A percentile compares a stretch with the other conserved stretches of the same genome.
phyloP scores from a whole-genome alignment of 2,888 invertebrate genomes.

The Pseudococcus viburni region DNA sequence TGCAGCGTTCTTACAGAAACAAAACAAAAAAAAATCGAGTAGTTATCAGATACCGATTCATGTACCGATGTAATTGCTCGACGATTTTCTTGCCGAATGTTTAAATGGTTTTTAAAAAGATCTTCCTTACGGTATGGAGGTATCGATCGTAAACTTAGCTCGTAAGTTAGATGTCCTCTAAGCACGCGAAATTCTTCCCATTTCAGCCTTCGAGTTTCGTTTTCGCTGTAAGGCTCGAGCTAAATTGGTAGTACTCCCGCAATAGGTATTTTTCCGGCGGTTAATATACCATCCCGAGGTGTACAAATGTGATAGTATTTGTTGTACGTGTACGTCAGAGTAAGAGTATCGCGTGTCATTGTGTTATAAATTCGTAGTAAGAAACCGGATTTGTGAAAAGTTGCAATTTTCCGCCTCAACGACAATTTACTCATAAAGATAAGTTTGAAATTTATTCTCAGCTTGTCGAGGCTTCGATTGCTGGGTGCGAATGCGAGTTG shows the following conservation, averaged over 20 bases:
- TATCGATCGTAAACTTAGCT: slow-evolving; percentile 20
- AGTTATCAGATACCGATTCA: slow-evolving; percentile 23
- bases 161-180: slow-evolving; percentile 6
- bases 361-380: neutral
- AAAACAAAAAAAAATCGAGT: slow-evolving; percentile 23
- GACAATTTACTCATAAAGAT: slow-evolving; percentile 27
- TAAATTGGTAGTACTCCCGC: neutral
- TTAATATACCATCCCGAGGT: slow-evolving; percentile 40
- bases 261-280: slow-evolving; percentile 37
- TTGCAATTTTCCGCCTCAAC: slow-evolving; percentile 4
- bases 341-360: neutral
- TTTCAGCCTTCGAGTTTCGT: neutral
- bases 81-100: neutral
- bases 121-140: neutral
- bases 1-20: neutral
- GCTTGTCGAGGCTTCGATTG: neutral
- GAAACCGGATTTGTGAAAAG: slow-evolving; percentile 36
- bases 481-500: neutral
- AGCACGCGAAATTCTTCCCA: slow-evolving; percentile 32
- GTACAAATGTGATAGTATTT: neutral
- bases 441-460: neutral
- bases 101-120: slow-evolving; percentile 6
- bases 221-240: neutral
- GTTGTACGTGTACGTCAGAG: neutral
- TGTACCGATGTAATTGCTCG: slow-evolving; percentile 13